Evolutionary conservation across 2,888 invertebrate species (phyloP).

Genomic region (Salpingus planirostris): DNA sequence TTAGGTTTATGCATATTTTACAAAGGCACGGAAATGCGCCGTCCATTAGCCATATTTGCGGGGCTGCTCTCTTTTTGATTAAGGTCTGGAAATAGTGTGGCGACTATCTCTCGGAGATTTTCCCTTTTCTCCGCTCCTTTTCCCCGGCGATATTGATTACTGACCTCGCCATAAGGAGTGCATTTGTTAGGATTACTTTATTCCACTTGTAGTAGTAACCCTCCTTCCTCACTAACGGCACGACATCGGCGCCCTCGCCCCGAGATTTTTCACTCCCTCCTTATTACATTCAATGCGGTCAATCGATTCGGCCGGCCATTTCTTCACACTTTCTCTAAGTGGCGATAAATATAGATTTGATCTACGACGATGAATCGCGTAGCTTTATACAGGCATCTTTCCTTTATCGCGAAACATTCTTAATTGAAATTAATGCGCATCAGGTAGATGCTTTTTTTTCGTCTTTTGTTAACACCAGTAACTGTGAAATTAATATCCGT

Average conservation of each 20-base stretch:
- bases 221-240: constrained; percentile 14
- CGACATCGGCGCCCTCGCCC: constrained; percentile 14
- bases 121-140: too few species aligned
- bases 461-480: not conserved
- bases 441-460: constrained; percentile 5
- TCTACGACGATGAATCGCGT: constrained; percentile 12
- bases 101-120: too few species aligned
- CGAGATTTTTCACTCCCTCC: constrained; percentile 17
- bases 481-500: not conserved
- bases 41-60: too few species aligned
- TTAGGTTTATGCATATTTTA: too few species aligned
- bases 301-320: constrained; percentile 15
- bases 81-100: too few species aligned
- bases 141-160: not conserved
- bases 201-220: constrained; percentile 13
- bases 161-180: constrained; percentile 6
- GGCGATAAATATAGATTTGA: constrained; percentile 15
- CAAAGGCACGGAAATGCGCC: too few species aligned
- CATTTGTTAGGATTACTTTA: constrained; percentile 16
- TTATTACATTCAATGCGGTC: constrained; percentile 19
- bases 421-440: constrained; percentile 15
- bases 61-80: too few species aligned
- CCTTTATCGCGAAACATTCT: not conserved
- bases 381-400: constrained; percentile 3
- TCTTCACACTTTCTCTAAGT: constrained; percentile 17